Evolutionary conservation across 2,113 vertebrate species (phyloP).

Genomic region (Perognathus longimembris): DNA sequence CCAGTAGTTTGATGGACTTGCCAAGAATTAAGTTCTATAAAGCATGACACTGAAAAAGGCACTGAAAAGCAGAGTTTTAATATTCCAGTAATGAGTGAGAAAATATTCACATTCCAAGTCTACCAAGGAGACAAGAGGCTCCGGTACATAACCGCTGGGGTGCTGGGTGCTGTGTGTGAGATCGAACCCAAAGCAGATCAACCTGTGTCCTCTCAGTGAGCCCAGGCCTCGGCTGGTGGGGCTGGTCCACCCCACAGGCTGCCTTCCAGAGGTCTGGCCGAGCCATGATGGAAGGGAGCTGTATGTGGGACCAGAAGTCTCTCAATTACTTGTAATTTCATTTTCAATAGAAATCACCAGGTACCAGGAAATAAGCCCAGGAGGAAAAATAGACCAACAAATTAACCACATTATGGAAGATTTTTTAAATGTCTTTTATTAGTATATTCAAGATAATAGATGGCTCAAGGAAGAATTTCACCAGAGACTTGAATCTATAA

Average conservation of each 20-base stretch:
- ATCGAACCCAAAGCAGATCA: neutral
- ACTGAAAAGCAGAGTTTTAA: neutral
- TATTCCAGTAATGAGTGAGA: neutral
- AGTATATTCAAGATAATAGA: neutral
- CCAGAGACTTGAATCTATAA: neutral
- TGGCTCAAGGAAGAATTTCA: neutral
- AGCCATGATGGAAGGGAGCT: neutral
- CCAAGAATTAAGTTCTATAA: neutral
- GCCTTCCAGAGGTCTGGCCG: neutral
- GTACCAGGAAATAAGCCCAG: neutral
- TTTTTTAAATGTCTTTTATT: neutral
- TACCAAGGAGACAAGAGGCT: neutral
- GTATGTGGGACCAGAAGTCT: neutral
- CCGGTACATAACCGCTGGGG: neutral
- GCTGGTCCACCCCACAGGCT: neutral
- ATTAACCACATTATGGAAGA: neutral
- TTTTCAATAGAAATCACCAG: slow-evolving; percentile 7
- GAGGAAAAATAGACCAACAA: neutral
- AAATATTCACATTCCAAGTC: neutral
- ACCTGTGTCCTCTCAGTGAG: neutral
- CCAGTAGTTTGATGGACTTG: neutral
- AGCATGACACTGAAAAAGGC: neutral
- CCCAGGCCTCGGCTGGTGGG: neutral
- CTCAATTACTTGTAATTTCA: neutral
- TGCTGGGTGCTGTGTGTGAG: neutral